Conservation (phyloP, 1,140 invertebrate species). For the Paraescarpia echinospica region DNA sequence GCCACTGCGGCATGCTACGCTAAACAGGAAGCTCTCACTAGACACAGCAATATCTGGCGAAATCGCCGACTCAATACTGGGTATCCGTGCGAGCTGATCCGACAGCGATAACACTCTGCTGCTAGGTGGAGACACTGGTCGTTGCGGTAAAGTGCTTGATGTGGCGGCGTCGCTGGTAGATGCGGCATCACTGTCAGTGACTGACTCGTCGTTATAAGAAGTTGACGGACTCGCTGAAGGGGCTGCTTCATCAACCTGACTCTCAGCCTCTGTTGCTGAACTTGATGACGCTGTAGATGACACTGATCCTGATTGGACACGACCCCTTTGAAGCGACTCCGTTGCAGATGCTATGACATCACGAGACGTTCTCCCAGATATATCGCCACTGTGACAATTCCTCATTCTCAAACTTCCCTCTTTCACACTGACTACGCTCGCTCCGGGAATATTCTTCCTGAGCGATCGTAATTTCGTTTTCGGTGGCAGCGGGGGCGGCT, state of each 20-base stretch:
- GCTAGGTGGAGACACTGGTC: background rate
- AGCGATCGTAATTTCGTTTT: constrained; percentile 42
- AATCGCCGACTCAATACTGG: background rate
- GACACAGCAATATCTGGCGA: background rate
- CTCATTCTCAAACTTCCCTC: background rate
- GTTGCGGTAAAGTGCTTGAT: background rate
- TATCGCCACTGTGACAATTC: background rate
- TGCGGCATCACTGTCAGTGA: background rate
- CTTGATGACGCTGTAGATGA: background rate
- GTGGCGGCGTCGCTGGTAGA: background rate
- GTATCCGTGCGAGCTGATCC: background rate
- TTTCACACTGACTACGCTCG: background rate
- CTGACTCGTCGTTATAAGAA: background rate
- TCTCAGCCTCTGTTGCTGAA: background rate
- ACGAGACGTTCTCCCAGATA: background rate
- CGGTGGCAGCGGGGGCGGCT: constrained; percentile 58
- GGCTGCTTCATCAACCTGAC: background rate
- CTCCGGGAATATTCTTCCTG: background rate
- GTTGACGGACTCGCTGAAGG: background rate
- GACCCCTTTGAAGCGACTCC: background rate
- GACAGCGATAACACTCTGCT: background rate
- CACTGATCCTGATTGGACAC: background rate
- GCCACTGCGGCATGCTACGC: background rate
- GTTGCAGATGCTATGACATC: background rate
- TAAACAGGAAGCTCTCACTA: background rate